Evolutionary conservation across 2,888 invertebrate genomes (phyloP).

Genomic region (Drymonia ruficornis): DNA sequence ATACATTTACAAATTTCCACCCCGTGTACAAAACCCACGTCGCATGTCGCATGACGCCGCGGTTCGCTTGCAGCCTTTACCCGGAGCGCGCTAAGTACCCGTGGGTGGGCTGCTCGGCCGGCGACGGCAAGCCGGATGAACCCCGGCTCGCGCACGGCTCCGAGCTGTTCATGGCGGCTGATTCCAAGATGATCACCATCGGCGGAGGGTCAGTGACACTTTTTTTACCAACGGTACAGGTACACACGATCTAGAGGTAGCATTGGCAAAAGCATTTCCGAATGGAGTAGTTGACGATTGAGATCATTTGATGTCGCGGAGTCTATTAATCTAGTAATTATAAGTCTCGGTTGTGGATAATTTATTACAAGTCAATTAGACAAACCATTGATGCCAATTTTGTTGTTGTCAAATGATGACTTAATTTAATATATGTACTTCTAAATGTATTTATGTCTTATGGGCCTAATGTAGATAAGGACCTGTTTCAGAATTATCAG

Average conservation of each 20-base stretch:
- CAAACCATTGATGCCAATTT: too few relatives aligned
- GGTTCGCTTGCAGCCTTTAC: conserved; percentile 83
- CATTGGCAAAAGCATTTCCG: background rate
- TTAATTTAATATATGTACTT: too few relatives aligned
- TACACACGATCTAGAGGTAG: background rate
- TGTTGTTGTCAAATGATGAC: too few relatives aligned
- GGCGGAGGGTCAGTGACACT: conserved; percentile 93
- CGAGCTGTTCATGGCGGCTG: conserved; percentile 98
- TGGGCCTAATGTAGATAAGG: too few relatives aligned
- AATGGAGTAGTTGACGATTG: too few relatives aligned
- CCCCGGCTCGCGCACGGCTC: conserved; percentile 91
- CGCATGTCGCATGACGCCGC: conserved; percentile 39
- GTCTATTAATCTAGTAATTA: too few relatives aligned
- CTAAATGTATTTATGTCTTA: too few relatives aligned
- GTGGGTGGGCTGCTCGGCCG: conserved; percentile 91
- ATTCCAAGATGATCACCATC: conserved; percentile 96
- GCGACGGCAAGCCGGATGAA: conserved; percentile 79
- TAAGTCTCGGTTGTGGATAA: too few relatives aligned
- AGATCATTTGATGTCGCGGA: too few relatives aligned
- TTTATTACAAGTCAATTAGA: too few relatives aligned
- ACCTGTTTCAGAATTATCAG: too few relatives aligned
- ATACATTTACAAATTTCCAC: too few relatives aligned
- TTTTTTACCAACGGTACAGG: background rate
- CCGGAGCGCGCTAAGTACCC: conserved; percentile 96
- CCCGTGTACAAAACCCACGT: conserved; percentile 17